These are phyloP conservation scores for Hypothenemus hampei DNA, from an alignment of 1,140 invertebrate genomes.

Conservation along the genomic window DNA sequence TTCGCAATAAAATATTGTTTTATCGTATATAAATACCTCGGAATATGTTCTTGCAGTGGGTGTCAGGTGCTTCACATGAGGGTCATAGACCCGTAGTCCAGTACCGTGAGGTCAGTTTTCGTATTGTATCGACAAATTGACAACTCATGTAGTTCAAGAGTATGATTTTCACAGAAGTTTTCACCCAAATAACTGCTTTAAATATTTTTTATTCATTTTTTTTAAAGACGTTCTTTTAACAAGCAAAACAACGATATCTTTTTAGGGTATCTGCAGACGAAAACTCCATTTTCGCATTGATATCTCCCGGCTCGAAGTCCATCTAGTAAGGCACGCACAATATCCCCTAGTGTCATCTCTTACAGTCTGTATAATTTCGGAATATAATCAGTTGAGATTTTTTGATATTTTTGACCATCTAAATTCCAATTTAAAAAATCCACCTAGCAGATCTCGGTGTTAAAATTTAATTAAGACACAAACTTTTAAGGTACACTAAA, in stretches of 20 bases:
- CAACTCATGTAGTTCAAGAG: not conserved
- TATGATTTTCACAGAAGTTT: too few relatives aligned
- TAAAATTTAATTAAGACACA: too few relatives aligned
- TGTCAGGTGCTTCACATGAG: conserved; percentile 39
- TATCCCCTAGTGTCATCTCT: conserved; percentile 22
- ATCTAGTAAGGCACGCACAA: conserved; percentile 31
- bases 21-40: conserved; percentile 42
- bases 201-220: not conserved
- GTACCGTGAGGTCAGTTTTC: conserved; percentile 18
- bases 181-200: too few relatives aligned
- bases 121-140: not conserved
- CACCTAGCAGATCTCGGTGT: too few relatives aligned
- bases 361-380: conserved; percentile 24
- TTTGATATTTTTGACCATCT: too few relatives aligned
- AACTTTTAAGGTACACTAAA: too few relatives aligned
- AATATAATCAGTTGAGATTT: too few relatives aligned
- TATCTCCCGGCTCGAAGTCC: conserved; percentile 12
- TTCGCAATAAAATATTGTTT: conserved; percentile 42
- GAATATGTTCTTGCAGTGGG: conserved; percentile 39
- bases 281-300: conserved; percentile 15
- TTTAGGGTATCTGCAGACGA: not conserved
- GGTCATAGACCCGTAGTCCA: conserved; percentile 37
- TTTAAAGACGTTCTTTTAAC: not conserved
- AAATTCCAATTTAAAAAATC: too few relatives aligned
- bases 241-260: not conserved